Conservation (phyloP, 2,113 vertebrate genomes). For the Zapornia atra region DNA sequence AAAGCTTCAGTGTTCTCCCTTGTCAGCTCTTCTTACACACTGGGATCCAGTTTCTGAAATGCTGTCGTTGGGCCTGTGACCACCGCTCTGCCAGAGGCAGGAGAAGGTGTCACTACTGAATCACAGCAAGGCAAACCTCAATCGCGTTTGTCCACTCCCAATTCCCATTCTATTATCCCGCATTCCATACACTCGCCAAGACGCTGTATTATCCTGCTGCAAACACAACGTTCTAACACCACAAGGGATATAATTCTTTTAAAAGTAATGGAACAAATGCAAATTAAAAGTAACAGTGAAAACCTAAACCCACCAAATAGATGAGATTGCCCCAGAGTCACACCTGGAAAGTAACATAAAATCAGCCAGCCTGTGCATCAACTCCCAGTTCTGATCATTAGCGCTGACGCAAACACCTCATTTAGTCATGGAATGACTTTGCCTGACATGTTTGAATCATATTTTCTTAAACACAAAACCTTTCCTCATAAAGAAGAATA, state of each 20-base stretch:
- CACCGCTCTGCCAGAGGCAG: background rate
- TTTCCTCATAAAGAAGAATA: background rate
- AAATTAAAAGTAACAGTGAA: background rate
- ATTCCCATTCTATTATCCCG: background rate
- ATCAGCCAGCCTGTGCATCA: background rate
- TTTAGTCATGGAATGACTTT: background rate
- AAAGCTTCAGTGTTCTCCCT: background rate
- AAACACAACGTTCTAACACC: background rate
- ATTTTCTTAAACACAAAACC: background rate
- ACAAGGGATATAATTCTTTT: background rate
- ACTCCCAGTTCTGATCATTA: background rate
- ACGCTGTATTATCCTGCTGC: background rate
- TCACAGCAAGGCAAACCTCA: background rate
- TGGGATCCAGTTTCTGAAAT: background rate
- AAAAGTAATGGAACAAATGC: background rate
- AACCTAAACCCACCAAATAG: background rate
- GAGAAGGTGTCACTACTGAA: background rate
- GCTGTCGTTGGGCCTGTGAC: background rate
- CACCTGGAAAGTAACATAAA: background rate
- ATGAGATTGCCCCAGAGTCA: background rate
- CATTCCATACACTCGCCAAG: background rate
- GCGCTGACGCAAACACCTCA: background rate
- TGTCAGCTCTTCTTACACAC: background rate
- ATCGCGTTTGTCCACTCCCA: background rate
- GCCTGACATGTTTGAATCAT: background rate